Percentiles rank a stretch among this genome's conserved stretches.
These are phyloP conservation scores for Elanus axillaris DNA, from an alignment of 2,113 vertebrate genomes.

Conservation along the genomic window DNA sequence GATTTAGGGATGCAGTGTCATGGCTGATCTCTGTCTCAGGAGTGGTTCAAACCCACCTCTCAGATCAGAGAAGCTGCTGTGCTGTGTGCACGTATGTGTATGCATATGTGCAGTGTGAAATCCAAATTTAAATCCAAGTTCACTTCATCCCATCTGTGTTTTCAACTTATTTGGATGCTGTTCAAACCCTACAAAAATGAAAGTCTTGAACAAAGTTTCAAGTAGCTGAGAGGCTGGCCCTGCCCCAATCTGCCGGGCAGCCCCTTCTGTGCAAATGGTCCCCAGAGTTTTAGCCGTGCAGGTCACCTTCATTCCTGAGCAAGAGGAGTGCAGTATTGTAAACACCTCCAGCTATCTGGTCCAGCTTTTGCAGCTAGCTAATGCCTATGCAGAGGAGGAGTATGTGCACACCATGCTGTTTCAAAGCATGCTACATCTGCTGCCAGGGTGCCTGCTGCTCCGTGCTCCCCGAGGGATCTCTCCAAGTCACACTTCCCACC, in stretches of 20 bases:
- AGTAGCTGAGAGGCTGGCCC: not conserved
- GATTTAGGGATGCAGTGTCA: not conserved
- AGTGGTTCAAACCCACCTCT: not conserved
- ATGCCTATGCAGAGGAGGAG: not conserved
- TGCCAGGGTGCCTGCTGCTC: not conserved
- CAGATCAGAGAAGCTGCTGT: not conserved
- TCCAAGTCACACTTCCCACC: not conserved
- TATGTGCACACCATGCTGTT: not conserved
- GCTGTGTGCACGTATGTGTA: not conserved
- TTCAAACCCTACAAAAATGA: conserved; percentile 30
- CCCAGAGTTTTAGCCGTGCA: not conserved
- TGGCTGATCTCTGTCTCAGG: not conserved
- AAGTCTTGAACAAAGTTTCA: conserved; percentile 21
- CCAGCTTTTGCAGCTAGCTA: not conserved
- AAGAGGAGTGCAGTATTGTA: not conserved
- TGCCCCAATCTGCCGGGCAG: not conserved
- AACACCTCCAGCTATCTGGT: not conserved
- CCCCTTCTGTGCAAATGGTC: not conserved
- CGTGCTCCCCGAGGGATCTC: not conserved
- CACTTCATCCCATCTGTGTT: conserved; percentile 48
- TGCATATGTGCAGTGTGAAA: conserved; percentile 56
- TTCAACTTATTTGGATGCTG: conserved; percentile 40
- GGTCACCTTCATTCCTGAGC: rapidly evolving
- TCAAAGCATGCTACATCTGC: not conserved
- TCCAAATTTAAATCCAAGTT: conserved; percentile 60